Conservation (phyloP, 2,113 vertebrate genomes). For the Labrus mixtus region DNA sequence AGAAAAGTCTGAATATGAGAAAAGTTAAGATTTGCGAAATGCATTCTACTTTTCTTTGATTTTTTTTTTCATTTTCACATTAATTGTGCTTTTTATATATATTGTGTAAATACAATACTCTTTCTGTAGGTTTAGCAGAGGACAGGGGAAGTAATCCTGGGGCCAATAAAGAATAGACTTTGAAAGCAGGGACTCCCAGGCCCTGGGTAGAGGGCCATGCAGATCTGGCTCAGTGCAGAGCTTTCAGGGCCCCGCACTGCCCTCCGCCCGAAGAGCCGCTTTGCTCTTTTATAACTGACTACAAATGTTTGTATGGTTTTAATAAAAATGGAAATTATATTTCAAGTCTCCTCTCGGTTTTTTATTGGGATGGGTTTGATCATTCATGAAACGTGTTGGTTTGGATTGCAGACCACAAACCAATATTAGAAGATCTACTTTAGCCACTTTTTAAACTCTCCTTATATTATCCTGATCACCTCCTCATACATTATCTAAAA, state of each 20-base stretch:
- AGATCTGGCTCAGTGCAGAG: conserved; percentile 79
- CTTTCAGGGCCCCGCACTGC: conserved; percentile 82
- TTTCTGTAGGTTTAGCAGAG: conserved; percentile 89
- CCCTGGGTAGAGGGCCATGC: conserved; percentile 80
- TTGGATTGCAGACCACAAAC: background rate
- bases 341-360: conserved; percentile 71
- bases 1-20: conserved; percentile 71
- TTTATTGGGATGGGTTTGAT: conserved; percentile 13
- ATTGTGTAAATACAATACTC: conserved; percentile 93
- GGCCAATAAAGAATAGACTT: conserved; percentile 85
- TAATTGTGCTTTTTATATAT: conserved; percentile 77
- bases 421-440: background rate
- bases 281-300: conserved; percentile 95
- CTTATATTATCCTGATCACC: background rate
- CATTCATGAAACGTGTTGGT: background rate
- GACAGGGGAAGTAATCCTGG: conserved; percentile 78
- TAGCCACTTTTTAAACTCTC: background rate
- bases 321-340: conserved; percentile 96
- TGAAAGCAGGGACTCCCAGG: conserved; percentile 82
- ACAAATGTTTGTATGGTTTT: conserved; percentile 98
- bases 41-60: conserved; percentile 78
- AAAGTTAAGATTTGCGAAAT: conserved; percentile 73
- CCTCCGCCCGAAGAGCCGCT: conserved; percentile 90
- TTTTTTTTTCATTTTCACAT: conserved; percentile 85
- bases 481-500: too few relatives aligned